phyloP scores from a whole-genome alignment of 2,113 vertebrate species.

The Tenebrosternarchus preto region DNA sequence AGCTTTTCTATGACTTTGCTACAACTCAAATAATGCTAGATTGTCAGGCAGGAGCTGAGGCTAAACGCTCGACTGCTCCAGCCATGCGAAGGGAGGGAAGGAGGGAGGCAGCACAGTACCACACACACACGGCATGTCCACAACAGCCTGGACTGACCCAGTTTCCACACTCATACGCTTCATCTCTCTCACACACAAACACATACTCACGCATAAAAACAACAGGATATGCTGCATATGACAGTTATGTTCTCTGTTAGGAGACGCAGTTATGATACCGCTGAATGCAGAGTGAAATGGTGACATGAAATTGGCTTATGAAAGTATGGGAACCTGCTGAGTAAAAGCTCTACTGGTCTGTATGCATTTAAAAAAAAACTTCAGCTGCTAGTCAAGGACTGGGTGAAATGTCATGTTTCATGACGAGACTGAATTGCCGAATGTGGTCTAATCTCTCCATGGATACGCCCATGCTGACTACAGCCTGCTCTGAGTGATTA shows the following conservation, averaged over 20 bases:
- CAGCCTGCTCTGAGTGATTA: constrained; percentile 46
- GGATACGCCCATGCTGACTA: not conserved
- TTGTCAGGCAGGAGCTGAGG: not conserved
- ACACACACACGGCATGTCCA: not conserved
- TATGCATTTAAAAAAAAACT: not conserved
- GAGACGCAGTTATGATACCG: not conserved
- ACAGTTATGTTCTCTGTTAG: not conserved
- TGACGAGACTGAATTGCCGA: not conserved
- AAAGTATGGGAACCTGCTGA: no score
- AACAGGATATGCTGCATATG: not conserved
- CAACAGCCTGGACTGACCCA: constrained; percentile 20
- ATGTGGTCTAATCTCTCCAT: not conserved
- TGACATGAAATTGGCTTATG: constrained; percentile 5
- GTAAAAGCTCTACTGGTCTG: not conserved
- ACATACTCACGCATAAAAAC: constrained; percentile 6
- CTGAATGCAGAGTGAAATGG: not conserved
- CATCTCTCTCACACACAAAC: constrained; percentile 20
- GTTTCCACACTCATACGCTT: not conserved
- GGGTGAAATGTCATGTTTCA: not conserved
- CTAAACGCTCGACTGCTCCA: constrained; percentile 6
- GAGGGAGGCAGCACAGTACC: no score
- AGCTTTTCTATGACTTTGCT: no score
- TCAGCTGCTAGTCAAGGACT: not conserved
- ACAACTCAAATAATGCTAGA: no score
- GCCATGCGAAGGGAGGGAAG: no score